Evolutionary conservation across 2,797 vertebrate genomes (phyloP), one percentile per base, ranked within the genome.

Genomic region (Potorous gilbertii): DNA sequence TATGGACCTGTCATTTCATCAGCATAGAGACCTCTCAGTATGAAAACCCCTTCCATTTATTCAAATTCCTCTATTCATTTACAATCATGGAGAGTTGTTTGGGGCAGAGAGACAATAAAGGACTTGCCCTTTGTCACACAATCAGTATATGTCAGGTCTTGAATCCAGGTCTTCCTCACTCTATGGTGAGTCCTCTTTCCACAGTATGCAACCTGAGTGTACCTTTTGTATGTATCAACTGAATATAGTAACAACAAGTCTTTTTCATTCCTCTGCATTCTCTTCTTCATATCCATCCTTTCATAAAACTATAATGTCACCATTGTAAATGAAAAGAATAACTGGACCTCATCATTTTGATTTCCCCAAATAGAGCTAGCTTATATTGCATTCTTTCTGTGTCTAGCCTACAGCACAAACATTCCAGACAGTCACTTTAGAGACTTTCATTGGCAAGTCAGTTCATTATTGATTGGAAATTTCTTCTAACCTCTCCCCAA

Each of bases 401-500:
- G 92, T 74, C 87, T 93, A 27, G n/a, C 87, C 56, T 29, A 92
- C 90, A 92, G 93, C 4, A 54, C 55, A 90, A 40, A 34, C 89
- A 46, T 91, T 90, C 92, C 52, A 87, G 74, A 62, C 31, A 91
- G 34, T 31, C 62, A 96, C 94, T 91, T 96, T 54, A 94, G 89
- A 93, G 97, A 66, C 55, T 91, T 96, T 96, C 87, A 56, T 12
- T 94, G 40, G 59, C 54, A 62, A 92, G 59, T 66, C 34, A 56
- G 91, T 94, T 89, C 66, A 94, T 56, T 93, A 94, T 14, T 95
- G 95, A 96, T 96, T 89, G 92, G 90, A 91, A 95, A 54, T 95
- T 95, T 96, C 92, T 96, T 81, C 27, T 54, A 90, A 81, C 54
- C 91, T 96, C 89, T 52, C 56, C 90, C 92, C 91, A 62, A 95